Evolutionary conservation across 2,797 vertebrate genomes (phyloP).

Genomic region (Sebastes minor): DNA sequence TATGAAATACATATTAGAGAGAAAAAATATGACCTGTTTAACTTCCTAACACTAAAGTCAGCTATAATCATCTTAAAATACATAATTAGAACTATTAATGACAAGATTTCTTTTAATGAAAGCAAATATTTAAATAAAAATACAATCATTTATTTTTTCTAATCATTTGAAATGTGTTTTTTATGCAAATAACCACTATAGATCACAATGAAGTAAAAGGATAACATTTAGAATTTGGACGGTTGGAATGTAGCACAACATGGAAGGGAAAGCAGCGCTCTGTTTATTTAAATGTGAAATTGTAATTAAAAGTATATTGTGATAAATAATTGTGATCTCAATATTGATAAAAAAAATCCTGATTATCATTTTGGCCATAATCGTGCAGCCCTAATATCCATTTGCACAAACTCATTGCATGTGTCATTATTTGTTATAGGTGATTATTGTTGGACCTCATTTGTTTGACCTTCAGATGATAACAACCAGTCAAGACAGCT

Average conservation of each 20-base stretch:
- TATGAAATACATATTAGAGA: neutral
- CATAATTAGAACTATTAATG: accelerated
- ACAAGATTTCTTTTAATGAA: neutral
- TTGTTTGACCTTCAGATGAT: conserved; percentile 37
- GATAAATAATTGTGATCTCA: too few species aligned
- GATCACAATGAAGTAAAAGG: neutral
- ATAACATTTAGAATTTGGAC: too few species aligned
- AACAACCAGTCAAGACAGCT: neutral
- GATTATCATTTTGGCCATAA: too few species aligned
- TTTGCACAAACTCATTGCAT: neutral
- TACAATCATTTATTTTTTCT: neutral
- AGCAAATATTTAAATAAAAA: neutral
- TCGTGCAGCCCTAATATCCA: neutral
- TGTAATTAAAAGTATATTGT: too few species aligned
- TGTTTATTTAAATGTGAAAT: too few species aligned
- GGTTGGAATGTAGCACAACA: neutral
- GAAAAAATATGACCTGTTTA: neutral
- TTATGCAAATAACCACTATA: neutral
- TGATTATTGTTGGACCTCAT: neutral
- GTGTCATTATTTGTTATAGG: neutral
- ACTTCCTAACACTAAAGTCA: neutral
- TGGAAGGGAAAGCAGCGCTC: neutral
- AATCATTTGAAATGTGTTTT: neutral
- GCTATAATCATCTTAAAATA: neutral
- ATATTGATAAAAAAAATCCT: too few species aligned